Base-by-base conservation (phyloP, 2,888 invertebrate genomes). In the Mythimna vitellina region DNA sequence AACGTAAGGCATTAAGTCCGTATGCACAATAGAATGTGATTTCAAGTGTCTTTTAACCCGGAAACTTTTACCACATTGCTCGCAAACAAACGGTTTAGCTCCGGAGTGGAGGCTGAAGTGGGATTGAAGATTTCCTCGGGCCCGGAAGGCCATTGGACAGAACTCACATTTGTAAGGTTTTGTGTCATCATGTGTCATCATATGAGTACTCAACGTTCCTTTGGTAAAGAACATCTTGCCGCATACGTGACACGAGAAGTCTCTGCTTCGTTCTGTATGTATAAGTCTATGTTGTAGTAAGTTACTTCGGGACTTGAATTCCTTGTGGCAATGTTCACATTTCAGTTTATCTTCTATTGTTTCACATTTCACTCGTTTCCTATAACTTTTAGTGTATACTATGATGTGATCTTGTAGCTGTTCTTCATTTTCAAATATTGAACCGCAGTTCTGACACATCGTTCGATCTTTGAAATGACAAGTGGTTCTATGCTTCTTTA, bases 171-270 rank as follows among this genome's bases (percentile, higher is more conserved):
- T 96, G 46, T 87, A 95, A 0, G 94, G 96, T 62, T 94, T 95
- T 0, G 89, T 87, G 0, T 95, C 95, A 54, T 96, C 95, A 53
- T 96, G 96, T 0, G 92, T 95, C 67, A 91, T 85, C 91, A 96
- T 94, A 65, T 96, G 96, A 0, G 94, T 94, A 6, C 93, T 90
- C 1, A 96, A 77, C 0, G 96, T 93, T 0, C 96, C 96, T 89
- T 96, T 96, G 0, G 95, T 96, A 38, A 93, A 96, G 80, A 96
- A 96, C 95, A 95, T 96, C 86, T 96, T 96, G 0, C 96, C 96
- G 8, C 96, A 96, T 0, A 96, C 80, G 62, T 96, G 96, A 73
- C 96, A 96, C 0, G 96, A 92, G 58, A 95, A 96, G 22, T 96
- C 92, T 81, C 94, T 86, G 14, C 91, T 92, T 0, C 95, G 92